These are phyloP conservation scores for Nibea albiflora DNA, from an alignment of 2,113 vertebrate genomes.

Conservation along the genomic window DNA sequence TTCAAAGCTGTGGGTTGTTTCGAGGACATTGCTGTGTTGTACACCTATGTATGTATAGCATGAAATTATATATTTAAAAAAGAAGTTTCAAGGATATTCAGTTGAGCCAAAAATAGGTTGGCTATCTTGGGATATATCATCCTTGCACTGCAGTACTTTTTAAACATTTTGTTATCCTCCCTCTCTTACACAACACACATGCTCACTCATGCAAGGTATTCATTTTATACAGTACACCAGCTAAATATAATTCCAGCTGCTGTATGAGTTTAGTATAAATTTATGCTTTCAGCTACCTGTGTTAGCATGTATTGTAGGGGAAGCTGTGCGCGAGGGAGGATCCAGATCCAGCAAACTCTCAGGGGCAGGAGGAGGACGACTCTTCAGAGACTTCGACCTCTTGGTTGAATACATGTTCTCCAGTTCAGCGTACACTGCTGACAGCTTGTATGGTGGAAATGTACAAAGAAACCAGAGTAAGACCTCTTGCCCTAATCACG, in stretches of 20 bases:
- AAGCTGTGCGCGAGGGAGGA: constrained; percentile 78
- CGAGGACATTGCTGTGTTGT: background rate
- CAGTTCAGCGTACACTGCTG: constrained; percentile 93
- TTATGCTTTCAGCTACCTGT: constrained; percentile 74
- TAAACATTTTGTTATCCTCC: constrained; percentile 7
- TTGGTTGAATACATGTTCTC: constrained; percentile 92
- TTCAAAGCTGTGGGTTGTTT: background rate
- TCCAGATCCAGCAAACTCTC: constrained; percentile 82
- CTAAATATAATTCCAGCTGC: constrained; percentile 1
- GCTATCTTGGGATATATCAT: constrained; percentile 32
- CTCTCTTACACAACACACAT: background rate
- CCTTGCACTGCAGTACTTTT: constrained; percentile 30
- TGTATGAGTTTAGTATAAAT: constrained; percentile 10
- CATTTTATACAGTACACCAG: background rate
- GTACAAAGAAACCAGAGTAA: constrained; percentile 55
- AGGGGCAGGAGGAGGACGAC: constrained; percentile 84
- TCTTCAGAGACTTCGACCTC: constrained; percentile 84
- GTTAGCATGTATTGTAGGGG: constrained; percentile 77
- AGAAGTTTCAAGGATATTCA: constrained; percentile 28
- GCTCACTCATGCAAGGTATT: background rate
- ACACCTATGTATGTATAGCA: constrained; percentile 10
- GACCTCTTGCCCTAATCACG: background rate
- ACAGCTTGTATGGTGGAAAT: constrained; percentile 85
- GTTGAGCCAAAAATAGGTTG: constrained; percentile 36
- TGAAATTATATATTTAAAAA: background rate